Conservation (phyloP, 2,113 vertebrate species). For the Leptocoma aspasia region DNA sequence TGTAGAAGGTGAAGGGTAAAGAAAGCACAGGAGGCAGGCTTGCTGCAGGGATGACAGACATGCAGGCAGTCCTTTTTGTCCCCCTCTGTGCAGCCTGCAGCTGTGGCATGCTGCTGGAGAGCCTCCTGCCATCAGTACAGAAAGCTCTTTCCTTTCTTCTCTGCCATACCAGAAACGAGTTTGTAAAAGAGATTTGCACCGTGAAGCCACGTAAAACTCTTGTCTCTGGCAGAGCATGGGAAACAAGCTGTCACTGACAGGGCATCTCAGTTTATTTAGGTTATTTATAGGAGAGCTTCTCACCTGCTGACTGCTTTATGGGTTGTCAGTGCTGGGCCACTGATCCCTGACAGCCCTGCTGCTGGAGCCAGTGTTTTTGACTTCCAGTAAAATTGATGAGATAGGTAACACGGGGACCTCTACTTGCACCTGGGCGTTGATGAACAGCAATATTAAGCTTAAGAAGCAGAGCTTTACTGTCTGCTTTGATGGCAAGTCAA, state of each 20-base stretch:
- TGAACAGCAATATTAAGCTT: neutral
- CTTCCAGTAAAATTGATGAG: neutral
- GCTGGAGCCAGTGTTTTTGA: neutral
- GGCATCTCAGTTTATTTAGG: neutral
- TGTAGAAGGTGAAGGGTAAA: neutral
- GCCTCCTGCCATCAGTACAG: rapidly evolving
- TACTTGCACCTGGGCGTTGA: neutral
- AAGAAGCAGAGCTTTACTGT: neutral
- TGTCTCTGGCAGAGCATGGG: neutral
- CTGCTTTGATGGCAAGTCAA: neutral
- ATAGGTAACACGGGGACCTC: neutral
- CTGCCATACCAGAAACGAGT: neutral
- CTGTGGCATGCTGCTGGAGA: neutral
- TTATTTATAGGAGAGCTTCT: neutral
- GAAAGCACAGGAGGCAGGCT: rapidly evolving
- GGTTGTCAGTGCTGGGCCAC: neutral
- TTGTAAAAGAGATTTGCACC: neutral
- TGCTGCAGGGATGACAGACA: neutral
- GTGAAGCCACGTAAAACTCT: neutral
- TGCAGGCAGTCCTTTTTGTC: neutral
- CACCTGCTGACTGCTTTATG: neutral
- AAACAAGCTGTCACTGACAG: neutral
- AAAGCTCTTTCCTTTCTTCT: neutral
- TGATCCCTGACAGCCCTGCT: neutral
- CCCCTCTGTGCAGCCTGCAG: neutral